Evolutionary conservation across 2,888 invertebrate genomes (phyloP), one percentile per base, ranked within the genome.

Genomic region (Philopedon plagiatum): DNA sequence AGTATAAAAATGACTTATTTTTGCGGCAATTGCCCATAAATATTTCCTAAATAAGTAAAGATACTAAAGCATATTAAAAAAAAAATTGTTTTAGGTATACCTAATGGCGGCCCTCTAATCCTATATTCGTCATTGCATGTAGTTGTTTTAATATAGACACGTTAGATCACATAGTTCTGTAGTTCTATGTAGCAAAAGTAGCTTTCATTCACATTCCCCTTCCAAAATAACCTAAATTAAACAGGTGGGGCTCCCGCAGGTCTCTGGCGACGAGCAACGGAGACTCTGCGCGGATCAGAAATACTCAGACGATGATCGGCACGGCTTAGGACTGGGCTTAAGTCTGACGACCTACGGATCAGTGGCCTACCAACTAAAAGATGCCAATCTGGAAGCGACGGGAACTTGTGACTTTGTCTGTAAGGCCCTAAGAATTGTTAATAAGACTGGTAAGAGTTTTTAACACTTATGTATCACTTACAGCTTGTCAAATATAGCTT

Each of bases 321-420:
- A 84, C 1, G 84, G 84, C 64, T 80, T 79, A 74, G 84, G 77
- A 76, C 64, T 86, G 79, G 86, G 87, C 9, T 83, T 87, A 7
- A 86, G 87, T 0, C 82, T 87, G 2, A 90, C 91, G 3, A 92
- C 92, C 0, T 93, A 93, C 81, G 93, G 93, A 57, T 93, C 93
- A 1, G 91, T 93, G 78, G 92, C 92, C 39, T 93, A 93, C 81
- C 93, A 93, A 84, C 87, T 94, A 65, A 92, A 93, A 79, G 93
- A 93, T 78, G 93, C 93, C 65, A 93, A 93, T 78, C 89, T 92
- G 86, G 93, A 94, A 80, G 92, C 93, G 0, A 91, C 89, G 1
- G 90, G 91, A 7, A 91, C 91, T 0, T 90, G 92, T 77, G 93
- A 93, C 83, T 93, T 93, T 80, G 90, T 93, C 9, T 90, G 90